Percentiles rank a stretch among this genome's conserved stretches.
phyloP scores from a whole-genome alignment of 2,888 invertebrate species.

The Aelia acuminata region DNA sequence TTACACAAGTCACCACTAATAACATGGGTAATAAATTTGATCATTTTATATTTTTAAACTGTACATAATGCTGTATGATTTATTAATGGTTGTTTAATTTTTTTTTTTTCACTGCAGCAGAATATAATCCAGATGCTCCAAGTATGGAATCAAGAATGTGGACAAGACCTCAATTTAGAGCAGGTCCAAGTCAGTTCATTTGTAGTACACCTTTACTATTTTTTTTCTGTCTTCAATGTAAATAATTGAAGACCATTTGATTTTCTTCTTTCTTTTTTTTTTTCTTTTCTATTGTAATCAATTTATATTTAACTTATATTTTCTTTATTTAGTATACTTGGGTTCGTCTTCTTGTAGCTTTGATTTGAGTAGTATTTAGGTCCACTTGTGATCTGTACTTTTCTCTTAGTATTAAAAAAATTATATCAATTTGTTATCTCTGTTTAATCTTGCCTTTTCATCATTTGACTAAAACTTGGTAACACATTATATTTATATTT shows the following conservation, averaged over 20 bases:
- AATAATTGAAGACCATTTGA: neutral
- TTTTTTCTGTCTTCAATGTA: neutral
- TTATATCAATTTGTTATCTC: neutral
- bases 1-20: conserved; percentile 62
- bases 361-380: neutral
- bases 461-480: neutral
- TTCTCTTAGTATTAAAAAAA: neutral
- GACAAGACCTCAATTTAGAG: conserved; percentile 63
- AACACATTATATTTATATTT: too few species aligned
- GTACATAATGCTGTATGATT: neutral
- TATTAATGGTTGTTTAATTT: conserved; percentile 28
- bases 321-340: neutral
- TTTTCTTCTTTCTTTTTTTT: neutral
- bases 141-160: conserved; percentile 74
- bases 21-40: conserved; percentile 63
- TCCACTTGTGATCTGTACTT: neutral
- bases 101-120: conserved; percentile 67
- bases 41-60: too few species aligned
- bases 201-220: conserved; percentile 7
- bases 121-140: conserved; percentile 88
- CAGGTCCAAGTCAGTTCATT: conserved; percentile 62
- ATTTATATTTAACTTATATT: neutral
- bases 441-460: neutral
- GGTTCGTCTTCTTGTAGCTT: neutral
- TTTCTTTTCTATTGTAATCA: neutral